Base-by-base conservation (phyloP, 2,113 vertebrate genomes). In the Corydoras sp. region DNA sequence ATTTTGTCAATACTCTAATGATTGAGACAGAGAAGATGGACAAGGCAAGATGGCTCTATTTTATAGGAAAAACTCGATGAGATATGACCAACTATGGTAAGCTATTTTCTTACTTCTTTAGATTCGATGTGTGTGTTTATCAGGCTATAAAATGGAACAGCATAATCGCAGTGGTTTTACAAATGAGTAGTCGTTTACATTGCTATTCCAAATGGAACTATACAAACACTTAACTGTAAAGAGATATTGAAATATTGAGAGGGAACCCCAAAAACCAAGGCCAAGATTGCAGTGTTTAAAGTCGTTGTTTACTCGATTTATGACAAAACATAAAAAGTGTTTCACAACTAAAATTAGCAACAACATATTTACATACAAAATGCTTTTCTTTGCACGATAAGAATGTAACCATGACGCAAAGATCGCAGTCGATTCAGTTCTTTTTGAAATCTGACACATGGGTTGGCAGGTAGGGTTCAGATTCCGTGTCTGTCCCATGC, bases 241-340 rank as follows among this genome's bases (percentile, higher is more conserved):
- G 35, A 43, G 4, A 8, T 4, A 8, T 43, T 43, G 2, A 43
- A 43, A 1, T 43, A 43, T 43, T 43, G 35, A 66, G 61, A 35
- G 29, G n/a, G 76, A 58, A 58, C 86, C 82, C 73, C 75, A 72
- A 49, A 68, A 88, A 85, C 79, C 69, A 75, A 64, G 63, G 64
- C 67, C 89, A 89, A 80, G 86, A 89, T 24, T 86, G 85, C 82
- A 81, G 80, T 82, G 84, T 83, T 90, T 86, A 77, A 86, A 89
- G 87, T 85, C 85, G 92, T 92, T 91, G 79, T 97, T 96, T 97
- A 98, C 93, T 97, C 93, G 93, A 90, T 96, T 93, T 96, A 93
- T 92, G 92, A 92, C 93, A 96, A 98, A 92, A 88, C 94, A 98
- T 98, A 98, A 93, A 98, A 98, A 96, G 93, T 94, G 92, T 97